phyloP scores from a whole-genome alignment of 2,113 vertebrate species.

The Nyctereutes procyonoides region DNA sequence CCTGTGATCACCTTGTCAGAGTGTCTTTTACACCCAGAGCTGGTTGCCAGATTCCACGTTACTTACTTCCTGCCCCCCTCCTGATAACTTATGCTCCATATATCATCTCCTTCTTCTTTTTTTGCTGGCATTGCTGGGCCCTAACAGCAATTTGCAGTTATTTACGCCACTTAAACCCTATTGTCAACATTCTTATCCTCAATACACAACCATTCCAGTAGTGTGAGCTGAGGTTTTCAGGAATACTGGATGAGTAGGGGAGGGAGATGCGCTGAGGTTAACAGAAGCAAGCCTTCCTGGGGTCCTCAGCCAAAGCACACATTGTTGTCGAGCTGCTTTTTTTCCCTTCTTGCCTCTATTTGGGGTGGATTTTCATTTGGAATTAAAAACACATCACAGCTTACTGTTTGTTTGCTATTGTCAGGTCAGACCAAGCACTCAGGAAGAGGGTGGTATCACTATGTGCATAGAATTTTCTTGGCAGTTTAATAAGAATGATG shows the following conservation, averaged over 20 bases:
- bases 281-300: constrained; percentile 58
- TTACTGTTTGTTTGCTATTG: constrained; percentile 70
- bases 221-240: constrained; percentile 34
- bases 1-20: constrained; percentile 75
- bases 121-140: constrained; percentile 58
- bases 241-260: neutral
- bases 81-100: constrained; percentile 45
- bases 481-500: constrained; percentile 58
- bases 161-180: constrained; percentile 77
- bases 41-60: constrained; percentile 64
- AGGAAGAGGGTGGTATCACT: neutral
- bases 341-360: constrained; percentile 52
- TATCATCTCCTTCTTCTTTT: constrained; percentile 55
- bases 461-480: constrained; percentile 65
- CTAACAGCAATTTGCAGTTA: constrained; percentile 73
- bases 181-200: constrained; percentile 77
- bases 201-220: constrained; percentile 48
- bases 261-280: constrained; percentile 50
- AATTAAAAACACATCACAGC: constrained; percentile 80
- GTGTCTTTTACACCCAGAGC: constrained; percentile 65
- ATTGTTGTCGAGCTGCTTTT: neutral
- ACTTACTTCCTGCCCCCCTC: neutral
- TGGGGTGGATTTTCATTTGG: constrained; percentile 71
- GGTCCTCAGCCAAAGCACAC: constrained; percentile 66
- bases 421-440: constrained; percentile 67